Percentiles rank a stretch among this genome's conserved stretches.
Evolutionary conservation across 2,888 invertebrate species (phyloP).

Genomic region (Polyommatus icarus): DNA sequence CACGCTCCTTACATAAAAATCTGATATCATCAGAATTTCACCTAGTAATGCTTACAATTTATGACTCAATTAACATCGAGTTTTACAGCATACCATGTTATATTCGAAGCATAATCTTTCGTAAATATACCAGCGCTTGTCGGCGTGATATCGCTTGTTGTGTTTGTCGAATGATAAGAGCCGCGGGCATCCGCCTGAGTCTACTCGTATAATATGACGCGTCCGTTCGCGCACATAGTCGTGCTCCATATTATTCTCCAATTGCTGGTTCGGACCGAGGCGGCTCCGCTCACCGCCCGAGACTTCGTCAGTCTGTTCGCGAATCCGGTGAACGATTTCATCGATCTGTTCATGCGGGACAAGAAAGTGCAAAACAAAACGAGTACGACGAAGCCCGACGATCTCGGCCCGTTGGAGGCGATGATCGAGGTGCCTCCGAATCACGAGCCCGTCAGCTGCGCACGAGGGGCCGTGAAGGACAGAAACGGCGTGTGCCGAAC

Average conservation of each 20-base stretch:
- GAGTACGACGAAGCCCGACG: constrained; percentile 35
- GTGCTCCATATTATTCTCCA: constrained; percentile 57
- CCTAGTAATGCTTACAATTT: background rate
- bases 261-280: constrained; percentile 51
- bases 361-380: constrained; percentile 17
- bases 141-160: constrained; percentile 18
- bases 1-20: background rate
- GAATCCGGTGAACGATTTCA: constrained; percentile 63
- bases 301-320: constrained; percentile 60
- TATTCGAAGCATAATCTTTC: background rate
- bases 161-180: constrained; percentile 41
- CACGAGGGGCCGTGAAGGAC: constrained; percentile 52
- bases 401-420: constrained; percentile 34
- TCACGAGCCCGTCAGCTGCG: constrained; percentile 46
- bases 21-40: background rate
- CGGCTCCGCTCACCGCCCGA: constrained; percentile 52
- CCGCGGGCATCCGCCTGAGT: constrained; percentile 54
- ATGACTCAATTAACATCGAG: background rate
- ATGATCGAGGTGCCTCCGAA: constrained; percentile 69
- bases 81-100: background rate
- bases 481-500: constrained; percentile 62
- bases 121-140: background rate
- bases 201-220: constrained; percentile 66
- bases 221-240: constrained; percentile 59
- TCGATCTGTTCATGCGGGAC: constrained; percentile 42